Base-by-base conservation (phyloP, 2,888 invertebrate genomes). In the Villa cingulata region DNA sequence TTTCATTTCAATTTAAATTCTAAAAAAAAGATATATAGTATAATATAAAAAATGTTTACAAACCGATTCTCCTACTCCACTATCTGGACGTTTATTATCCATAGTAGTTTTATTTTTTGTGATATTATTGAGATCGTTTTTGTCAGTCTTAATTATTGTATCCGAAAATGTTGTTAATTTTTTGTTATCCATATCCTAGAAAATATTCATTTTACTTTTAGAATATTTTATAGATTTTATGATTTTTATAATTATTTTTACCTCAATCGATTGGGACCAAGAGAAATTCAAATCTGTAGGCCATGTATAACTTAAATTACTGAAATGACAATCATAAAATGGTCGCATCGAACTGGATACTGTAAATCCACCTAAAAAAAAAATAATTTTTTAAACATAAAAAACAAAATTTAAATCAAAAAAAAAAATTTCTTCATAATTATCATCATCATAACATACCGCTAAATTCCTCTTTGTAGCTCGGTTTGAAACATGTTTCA, bases 251-350 rank as follows among this genome's bases (percentile, higher is more conserved):
- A n/a, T n/a, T n/a, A n/a, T n/a, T 18, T 32, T 20, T 37, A 54
- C 57, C 48, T 55, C 53, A 36, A 54, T 39, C 7, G 10, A 20
- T 53, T 57, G 57, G 38, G 57, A 57, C 57, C 57, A 57, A 5
- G 57, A 57, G 46, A 57, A 57, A 46, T 57, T 54, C 15, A 53
- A 51, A 48, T 57, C 56, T 10, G 51, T 51, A 41, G 57, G 57
- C 57, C 57, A 57, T 40, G 57, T 57, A 48, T 57, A 53, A 43
- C 55, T 54, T 37, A 55, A 51, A 4, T 53, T 49, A 48, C 49
- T 53, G 48, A 53, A 55, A 50, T 56, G 56, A 34, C 51, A 54
- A 10, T 54, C 53, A 48, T 57, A 54, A 29, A 57, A 57, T n/a
- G 57, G 57, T 37, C 55, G 37, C 41, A 53, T 51, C 39, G 56